phyloP scores from a whole-genome alignment of 2,888 invertebrate genomes.

The Halictus ligatus region DNA sequence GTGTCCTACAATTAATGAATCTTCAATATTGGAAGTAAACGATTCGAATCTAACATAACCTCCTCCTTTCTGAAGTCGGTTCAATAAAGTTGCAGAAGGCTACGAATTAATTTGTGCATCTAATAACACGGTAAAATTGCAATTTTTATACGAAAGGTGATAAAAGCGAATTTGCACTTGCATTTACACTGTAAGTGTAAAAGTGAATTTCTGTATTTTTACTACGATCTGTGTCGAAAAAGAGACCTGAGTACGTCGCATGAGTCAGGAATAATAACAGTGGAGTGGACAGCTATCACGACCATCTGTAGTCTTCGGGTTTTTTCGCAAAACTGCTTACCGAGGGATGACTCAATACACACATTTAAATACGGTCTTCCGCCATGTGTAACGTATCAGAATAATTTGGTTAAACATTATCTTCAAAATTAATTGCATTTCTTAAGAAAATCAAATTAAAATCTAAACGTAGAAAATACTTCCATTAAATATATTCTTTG shows the following conservation, averaged over 20 bases:
- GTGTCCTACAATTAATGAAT: background rate
- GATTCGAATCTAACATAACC: too few relatives aligned
- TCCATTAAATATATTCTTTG: background rate
- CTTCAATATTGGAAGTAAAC: too few relatives aligned
- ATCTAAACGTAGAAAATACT: too few relatives aligned
- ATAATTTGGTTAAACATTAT: background rate
- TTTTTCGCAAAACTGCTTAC: background rate
- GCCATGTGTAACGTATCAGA: background rate
- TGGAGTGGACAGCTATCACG: background rate
- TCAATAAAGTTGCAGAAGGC: too few relatives aligned
- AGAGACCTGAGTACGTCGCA: background rate
- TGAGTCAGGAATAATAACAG: constrained; percentile 7
- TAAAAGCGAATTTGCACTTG: background rate
- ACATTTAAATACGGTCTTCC: background rate
- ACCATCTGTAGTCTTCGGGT: background rate
- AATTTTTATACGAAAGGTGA: background rate
- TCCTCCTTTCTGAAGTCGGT: too few relatives aligned
- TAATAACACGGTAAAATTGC: background rate
- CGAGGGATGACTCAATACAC: background rate
- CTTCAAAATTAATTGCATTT: too few relatives aligned
- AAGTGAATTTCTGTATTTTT: background rate
- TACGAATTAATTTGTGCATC: too few relatives aligned
- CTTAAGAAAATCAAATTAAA: background rate
- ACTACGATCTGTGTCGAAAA: background rate
- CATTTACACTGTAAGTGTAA: background rate